Conservation (phyloP, 2,113 vertebrate genomes). For the Emydocephalus ijimae region DNA sequence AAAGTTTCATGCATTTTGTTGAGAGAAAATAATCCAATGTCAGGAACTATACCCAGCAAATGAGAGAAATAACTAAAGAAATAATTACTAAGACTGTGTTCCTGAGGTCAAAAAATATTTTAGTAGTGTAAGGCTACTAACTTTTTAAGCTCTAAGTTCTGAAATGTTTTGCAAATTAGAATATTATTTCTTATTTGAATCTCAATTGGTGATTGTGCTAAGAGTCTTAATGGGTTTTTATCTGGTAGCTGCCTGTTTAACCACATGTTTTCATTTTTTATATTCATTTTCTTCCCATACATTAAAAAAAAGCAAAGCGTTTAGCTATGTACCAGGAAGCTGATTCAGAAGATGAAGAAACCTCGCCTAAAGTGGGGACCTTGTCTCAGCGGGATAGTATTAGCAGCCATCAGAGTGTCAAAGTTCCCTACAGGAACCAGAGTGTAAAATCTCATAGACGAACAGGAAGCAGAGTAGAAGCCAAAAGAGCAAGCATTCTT, state of each 20-base stretch:
- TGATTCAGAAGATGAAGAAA: slow-evolving; percentile 92
- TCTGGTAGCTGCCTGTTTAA: neutral
- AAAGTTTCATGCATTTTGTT: neutral
- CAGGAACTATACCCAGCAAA: neutral
- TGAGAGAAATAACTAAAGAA: neutral
- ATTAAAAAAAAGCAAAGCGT: slow-evolving; percentile 76
- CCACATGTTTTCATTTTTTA: rapidly evolving
- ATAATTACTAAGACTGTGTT: neutral
- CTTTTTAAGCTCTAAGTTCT: neutral
- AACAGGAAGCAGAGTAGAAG: slow-evolving; percentile 86
- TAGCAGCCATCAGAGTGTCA: slow-evolving; percentile 83
- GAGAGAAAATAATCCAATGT: neutral
- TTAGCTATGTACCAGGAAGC: slow-evolving; percentile 92
- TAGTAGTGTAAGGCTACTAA: neutral
- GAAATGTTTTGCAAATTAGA: neutral
- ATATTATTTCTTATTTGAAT: neutral
- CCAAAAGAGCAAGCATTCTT: slow-evolving; percentile 88
- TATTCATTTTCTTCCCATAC: slow-evolving; percentile 25
- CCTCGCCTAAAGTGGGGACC: slow-evolving; percentile 71
- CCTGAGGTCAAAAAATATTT: neutral
- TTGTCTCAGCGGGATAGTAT: slow-evolving; percentile 80
- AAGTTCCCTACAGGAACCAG: slow-evolving; percentile 78
- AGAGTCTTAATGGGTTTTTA: neutral
- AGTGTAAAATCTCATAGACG: slow-evolving; percentile 89
- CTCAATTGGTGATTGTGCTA: neutral